Percentiles rank a stretch among this genome's conserved stretches.
These are phyloP conservation scores for Pyxicephalus adspersus DNA, from an alignment of 2,113 vertebrate genomes.

Conservation along the genomic window DNA sequence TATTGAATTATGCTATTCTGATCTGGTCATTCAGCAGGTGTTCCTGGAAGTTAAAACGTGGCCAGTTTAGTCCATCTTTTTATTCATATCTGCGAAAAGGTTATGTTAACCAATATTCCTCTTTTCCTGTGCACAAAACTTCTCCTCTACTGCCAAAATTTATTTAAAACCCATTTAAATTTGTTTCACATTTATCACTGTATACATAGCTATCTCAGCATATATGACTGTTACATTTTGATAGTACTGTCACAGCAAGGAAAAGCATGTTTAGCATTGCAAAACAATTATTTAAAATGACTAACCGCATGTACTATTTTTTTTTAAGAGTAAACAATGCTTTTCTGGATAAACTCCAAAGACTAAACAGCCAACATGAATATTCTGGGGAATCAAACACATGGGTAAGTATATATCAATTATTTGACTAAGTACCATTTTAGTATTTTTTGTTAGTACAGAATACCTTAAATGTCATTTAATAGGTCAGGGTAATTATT, in stretches of 20 bases:
- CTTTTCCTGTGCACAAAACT: background rate
- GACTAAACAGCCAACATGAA: background rate
- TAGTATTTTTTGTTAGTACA: background rate
- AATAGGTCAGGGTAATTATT: no score
- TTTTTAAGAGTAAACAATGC: constrained; percentile 50
- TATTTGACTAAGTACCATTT: background rate
- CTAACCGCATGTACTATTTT: constrained; percentile 15
- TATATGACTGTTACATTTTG: constrained; percentile 9
- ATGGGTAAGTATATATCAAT: constrained; percentile 27
- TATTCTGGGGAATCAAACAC: constrained; percentile 7
- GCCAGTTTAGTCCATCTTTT: no score
- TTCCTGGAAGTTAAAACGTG: no score
- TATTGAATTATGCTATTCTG: no score
- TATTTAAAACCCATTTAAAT: background rate
- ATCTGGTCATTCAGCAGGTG: no score
- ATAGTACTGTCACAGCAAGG: constrained; percentile 13
- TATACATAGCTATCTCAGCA: constrained; percentile 1
- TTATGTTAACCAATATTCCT: no score
- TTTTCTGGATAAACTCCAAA: constrained; percentile 54
- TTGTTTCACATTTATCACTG: background rate
- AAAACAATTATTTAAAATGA: background rate
- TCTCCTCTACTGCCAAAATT: background rate
- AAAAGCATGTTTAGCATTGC: background rate
- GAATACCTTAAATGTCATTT: background rate
- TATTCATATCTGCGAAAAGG: no score